Evolutionary conservation across 2,888 invertebrate genomes (phyloP), one percentile per base, ranked within the genome.

Genomic region (Mythimna vitellina): DNA sequence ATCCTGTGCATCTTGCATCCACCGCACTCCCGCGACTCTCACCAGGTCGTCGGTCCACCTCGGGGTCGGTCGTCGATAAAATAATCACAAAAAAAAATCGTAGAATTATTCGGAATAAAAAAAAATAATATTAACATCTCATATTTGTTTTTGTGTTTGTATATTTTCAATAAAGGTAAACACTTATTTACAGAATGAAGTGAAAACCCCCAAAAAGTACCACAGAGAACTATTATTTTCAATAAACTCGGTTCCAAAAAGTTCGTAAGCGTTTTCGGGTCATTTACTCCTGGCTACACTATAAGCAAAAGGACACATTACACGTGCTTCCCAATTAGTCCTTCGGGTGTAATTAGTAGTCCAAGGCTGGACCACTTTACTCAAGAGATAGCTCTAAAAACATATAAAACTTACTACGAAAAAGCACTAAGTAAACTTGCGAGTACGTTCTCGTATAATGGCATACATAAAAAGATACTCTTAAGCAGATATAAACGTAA

Each of bases 321-420:
- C 64, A 80, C 65, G 73, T 70, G 54, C 51, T 64, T 58, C 42
- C 20, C 83, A 83, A 83, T 85, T 78, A 83, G 54, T 32, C 83
- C 70, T 54, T 42, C 25, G 71, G 63, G 83, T 70, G 51, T 80
- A 75, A 85, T 83, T 85, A 60, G 58, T 38, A 68, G 68, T 51
- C 63, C 49, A 69, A 54, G 6, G 46, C 63, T 65, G 62, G 62
- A 38, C 65, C 67, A 67, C 61, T 71, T 64, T 75, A 9, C 53
- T 22, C 49, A 38, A 53, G 58, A 68, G 56, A 72, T 54, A 68
- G 25, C 35, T 57, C 29, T 65, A 10, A 51, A 51, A 63, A 64
- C 60, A n/a, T 61, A 54, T 14, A 29, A 69, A 49, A 54, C 38
- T n/a, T 22, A 22, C 17, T 46, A 46, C 51, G 22, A 65, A 49